Base-by-base conservation (phyloP, 92 coral and sea anemone genomes). In the Plumapathes pennacea region DNA sequence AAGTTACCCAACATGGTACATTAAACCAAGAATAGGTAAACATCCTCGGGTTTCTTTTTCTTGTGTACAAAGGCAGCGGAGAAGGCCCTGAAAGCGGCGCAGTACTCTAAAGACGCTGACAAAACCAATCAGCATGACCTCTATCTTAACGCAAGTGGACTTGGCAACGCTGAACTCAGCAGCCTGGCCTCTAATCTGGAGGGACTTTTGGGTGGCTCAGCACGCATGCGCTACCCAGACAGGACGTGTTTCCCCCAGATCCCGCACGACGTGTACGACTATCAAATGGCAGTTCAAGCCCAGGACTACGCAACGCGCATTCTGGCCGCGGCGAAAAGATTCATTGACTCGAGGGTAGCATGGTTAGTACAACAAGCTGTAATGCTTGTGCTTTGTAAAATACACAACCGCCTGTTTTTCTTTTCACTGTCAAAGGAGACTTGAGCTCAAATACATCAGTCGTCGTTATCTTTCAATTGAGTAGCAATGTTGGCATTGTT, bases 211-310 rank as follows among this genome's bases (percentile, higher is more conserved):
- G 94, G 83, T 17, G 54, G 46, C 51, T 74, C 88, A 3, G 50
- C 86, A 23, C 78, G 78, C 67, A 85, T 85, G 94, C 88, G 94
- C 44, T 85, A 85, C 66, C 94, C 94, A 1, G 88, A 74, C 66
- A 31, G 72, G 8, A 11, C 63, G 36, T 10, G 42, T 20, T 85
- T 20, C 46, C 94, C 84, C 47, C 58, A 5, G 21, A 80, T 85
- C 12, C 92, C 92, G 11, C 73, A 80, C 49, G 88, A 80, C 17
- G 87, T 51, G 41, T 85, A 85, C 80, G 50, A 59, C 1, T 33
- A 22, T 7, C 42, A 51, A 38, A 80, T 38, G 76, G 88, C 94
- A 14, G 25, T 3, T 7, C 28, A 37, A 30, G 84, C 84, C 17
- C 28, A 41, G 27, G 63, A 43, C 11, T 47, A 62, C 42, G 94